Percentiles rank a stretch among this genome's conserved stretches.
Evolutionary conservation across 2,113 vertebrate species (phyloP).

Genomic region (Nyctereutes procyonoides): DNA sequence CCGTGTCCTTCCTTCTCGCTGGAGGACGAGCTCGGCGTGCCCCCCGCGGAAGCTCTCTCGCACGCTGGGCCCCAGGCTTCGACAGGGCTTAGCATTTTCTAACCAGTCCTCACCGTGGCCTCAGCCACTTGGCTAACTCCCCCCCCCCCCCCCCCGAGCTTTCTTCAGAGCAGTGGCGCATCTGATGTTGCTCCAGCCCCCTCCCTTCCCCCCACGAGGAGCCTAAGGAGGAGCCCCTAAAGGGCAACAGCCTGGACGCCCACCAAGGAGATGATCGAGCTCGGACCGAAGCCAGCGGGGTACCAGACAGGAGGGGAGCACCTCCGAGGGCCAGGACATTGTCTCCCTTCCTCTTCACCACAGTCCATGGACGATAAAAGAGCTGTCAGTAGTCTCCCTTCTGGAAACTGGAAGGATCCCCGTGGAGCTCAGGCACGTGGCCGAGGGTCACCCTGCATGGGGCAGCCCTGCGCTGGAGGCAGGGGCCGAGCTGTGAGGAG

Average conservation of each 20-base stretch:
- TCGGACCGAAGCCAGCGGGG: background rate
- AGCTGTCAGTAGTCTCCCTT: background rate
- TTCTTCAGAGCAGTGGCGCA: background rate
- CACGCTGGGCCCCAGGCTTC: background rate
- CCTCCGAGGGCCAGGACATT: accelerated
- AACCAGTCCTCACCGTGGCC: background rate
- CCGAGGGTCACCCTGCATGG: background rate
- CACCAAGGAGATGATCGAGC: background rate
- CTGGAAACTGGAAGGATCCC: background rate
- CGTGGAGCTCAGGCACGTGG: background rate
- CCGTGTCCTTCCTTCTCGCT: slow-evolving; percentile 22
- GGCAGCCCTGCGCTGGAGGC: background rate
- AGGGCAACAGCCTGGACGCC: background rate
- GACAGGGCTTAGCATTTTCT: background rate
- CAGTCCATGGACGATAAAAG: background rate
- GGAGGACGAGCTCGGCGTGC: background rate
- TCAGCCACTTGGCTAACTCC: background rate
- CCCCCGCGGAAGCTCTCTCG: no score
- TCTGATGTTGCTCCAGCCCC: background rate
- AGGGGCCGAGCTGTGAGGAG: background rate
- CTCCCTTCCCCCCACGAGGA: background rate
- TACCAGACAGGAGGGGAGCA: background rate
- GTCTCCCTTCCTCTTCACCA: background rate
- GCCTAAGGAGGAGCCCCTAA: background rate
- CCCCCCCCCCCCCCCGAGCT: background rate